A percentile compares a stretch with the other conserved stretches of the same genome.
Conservation (phyloP, 2,113 vertebrate genomes). For the Fregetta grallaria region DNA sequence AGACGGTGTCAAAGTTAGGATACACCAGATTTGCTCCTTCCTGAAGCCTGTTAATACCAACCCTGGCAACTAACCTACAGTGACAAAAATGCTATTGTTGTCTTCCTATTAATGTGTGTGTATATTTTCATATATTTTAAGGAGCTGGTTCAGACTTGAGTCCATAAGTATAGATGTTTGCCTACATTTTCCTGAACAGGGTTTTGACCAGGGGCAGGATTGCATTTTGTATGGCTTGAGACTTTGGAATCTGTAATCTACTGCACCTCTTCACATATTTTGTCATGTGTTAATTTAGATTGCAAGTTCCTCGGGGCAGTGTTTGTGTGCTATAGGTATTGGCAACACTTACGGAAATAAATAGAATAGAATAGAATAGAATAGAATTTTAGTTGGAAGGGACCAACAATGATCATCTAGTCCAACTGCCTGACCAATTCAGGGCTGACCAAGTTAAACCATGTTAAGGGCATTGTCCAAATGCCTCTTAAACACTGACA, state of each 20-base stretch:
- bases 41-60: not conserved
- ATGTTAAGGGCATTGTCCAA: not conserved
- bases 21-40: not conserved
- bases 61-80: not conserved
- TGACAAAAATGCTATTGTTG: not conserved
- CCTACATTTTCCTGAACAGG: not conserved
- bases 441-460: not conserved
- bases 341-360: not conserved
- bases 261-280: not conserved
- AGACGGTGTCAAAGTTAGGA: not conserved
- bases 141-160: not conserved
- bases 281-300: not conserved
- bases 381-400: not conserved
- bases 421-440: not conserved
- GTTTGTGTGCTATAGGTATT: not conserved
- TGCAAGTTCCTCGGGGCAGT: not conserved
- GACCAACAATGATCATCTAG: not conserved
- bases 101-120: not conserved
- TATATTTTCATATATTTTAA: not conserved
- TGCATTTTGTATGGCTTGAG: not conserved
- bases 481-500: not conserved
- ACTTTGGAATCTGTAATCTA: not conserved
- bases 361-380: no score
- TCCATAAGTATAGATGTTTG: not conserved
- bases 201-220: not conserved